Conservation (phyloP, 92 coral and sea anemone species). For the Anthopleura xanthogrammica region DNA sequence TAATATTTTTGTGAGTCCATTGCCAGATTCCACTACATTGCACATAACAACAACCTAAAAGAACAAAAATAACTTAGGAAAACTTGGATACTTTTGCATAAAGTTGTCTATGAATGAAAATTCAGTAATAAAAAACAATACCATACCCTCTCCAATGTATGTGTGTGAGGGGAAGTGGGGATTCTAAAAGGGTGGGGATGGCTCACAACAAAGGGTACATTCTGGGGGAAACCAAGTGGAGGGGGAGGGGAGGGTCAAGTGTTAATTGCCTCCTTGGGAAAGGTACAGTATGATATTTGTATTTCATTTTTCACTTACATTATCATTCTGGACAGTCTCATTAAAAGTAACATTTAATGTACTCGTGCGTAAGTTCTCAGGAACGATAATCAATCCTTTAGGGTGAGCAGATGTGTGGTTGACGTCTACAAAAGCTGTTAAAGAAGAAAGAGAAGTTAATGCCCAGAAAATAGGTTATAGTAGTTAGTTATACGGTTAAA, state of each 20-base stretch:
- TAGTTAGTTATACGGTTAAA: not conserved
- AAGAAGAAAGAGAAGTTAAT: not conserved
- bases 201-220: not conserved
- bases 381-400: constrained; percentile 24
- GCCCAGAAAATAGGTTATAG: not conserved
- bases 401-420: constrained; percentile 6
- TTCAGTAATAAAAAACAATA: too few species aligned
- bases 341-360: constrained; percentile 29
- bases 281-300: too few species aligned
- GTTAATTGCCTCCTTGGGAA: too few species aligned
- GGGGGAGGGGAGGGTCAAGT: not conserved
- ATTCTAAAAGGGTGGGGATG: not conserved
- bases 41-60: constrained; percentile 76
- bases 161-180: too few species aligned
- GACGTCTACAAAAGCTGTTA: constrained; percentile 16
- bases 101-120: not conserved
- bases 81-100: too few species aligned
- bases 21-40: constrained; percentile 35
- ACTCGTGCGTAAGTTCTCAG: constrained; percentile 48
- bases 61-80: not conserved
- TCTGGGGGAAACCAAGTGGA: too few species aligned
- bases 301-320: constrained; percentile 36
- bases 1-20: constrained; percentile 54
- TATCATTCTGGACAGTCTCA: constrained; percentile 35
- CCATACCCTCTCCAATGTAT: too few species aligned